Base-by-base conservation (phyloP, 2,113 vertebrate genomes). In the Porphyrio hochstetteri region DNA sequence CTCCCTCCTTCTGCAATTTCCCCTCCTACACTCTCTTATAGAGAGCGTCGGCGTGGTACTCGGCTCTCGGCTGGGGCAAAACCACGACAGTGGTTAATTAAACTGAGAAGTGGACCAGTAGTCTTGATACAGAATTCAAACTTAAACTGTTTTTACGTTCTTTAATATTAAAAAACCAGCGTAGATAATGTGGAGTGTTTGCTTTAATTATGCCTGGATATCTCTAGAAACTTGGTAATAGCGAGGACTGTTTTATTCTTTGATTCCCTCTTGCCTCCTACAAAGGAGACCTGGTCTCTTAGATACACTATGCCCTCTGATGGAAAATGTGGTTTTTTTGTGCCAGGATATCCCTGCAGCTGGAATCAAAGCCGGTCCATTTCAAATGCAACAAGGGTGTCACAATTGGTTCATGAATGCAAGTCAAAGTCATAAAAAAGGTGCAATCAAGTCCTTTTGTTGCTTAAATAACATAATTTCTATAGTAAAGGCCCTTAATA, bases 241-340 rank as follows among this genome's bases (percentile, higher is more conserved):
- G 17, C 11, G 53, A 3, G 16, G 3, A 8, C 9, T 65, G 4
- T 81, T 53, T 90, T 79, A 33, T 75, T 75, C 40, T 64, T 20
- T 71, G 24, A 78, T 70, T 78, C 13, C 44, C 8, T 71, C 15
- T 31, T 76, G 5, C 14, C 9, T 86, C 23, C n/a, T 50, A 33
- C 15, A 82, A 33, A 68, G 60, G 4, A 71, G 7, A 76, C 9
- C 6, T 64, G 19, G 4, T 76, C 16, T 57, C 24, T 31, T 40
- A 53, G 24, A 35, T 40, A 9, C 0, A 0, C 4, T 72, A 4
- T 16, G 24, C 5, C 72, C 12, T 86, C 44, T 72, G 14, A 77
- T 36, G 7, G 19, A 80, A 82, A 38, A 44, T 14, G 31, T 35
- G 5, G 5, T 55, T 68, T 25, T 69, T 82, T 69, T 52, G 35